Conservation (phyloP, 1,140 invertebrate genomes). For the Bathynomus jamesi region DNA sequence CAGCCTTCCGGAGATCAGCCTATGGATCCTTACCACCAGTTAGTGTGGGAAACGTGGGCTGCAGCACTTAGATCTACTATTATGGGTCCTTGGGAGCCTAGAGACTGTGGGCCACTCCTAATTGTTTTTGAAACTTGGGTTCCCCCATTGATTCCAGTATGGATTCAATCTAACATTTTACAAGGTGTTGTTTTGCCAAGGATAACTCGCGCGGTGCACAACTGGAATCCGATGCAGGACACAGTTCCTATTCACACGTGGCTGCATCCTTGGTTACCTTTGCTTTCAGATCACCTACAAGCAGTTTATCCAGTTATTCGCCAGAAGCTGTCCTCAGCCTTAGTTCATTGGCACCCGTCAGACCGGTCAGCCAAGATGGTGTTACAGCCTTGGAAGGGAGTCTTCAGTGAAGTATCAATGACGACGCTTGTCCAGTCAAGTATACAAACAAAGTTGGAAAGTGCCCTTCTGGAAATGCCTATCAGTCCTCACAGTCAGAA, state of each 20-base stretch:
- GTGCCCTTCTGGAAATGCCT: conserved; percentile 60
- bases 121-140: conserved; percentile 73
- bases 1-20: conserved; percentile 35
- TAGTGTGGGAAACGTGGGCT: conserved; percentile 87
- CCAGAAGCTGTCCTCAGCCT: conserved; percentile 77
- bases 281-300: conserved; percentile 60
- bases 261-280: conserved; percentile 89
- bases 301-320: conserved; percentile 86
- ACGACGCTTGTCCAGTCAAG: conserved; percentile 77
- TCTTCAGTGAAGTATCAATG: conserved; percentile 72
- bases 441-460: conserved; percentile 81
- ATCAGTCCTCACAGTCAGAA: conserved; percentile 69
- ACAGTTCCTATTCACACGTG: conserved; percentile 89
- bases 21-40: conserved; percentile 66
- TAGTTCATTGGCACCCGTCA: conserved; percentile 84
- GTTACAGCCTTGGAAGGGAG: conserved; percentile 81
- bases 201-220: conserved; percentile 67
- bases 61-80: conserved; percentile 63
- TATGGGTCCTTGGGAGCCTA: conserved; percentile 57
- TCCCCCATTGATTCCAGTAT: conserved; percentile 63
- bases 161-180: conserved; percentile 74
- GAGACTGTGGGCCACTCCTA: conserved; percentile 63
- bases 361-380: conserved; percentile 87
- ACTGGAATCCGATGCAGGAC: conserved; percentile 92
- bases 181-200: conserved; percentile 73